phyloP scores from a whole-genome alignment of 2,797 vertebrate genomes.

The Lateolabrax maculatus region DNA sequence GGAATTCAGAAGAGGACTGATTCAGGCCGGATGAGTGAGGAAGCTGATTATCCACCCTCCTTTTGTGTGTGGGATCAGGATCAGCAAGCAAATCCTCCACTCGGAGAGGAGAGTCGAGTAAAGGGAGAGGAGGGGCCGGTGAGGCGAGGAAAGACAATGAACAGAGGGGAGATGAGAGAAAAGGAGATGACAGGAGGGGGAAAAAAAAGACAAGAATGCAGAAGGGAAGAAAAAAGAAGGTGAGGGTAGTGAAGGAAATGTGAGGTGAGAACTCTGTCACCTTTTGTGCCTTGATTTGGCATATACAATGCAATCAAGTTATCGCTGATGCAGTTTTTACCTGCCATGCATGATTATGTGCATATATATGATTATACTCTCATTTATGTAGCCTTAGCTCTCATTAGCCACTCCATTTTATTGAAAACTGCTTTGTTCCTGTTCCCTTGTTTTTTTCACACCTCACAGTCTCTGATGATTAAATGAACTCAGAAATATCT shows the following conservation, averaged over 20 bases:
- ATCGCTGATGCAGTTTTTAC: slow-evolving; percentile 18
- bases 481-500: slow-evolving; percentile 70
- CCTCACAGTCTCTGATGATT: slow-evolving; percentile 69
- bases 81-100: slow-evolving; percentile 73
- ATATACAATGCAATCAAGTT: slow-evolving; percentile 59
- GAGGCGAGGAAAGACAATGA: slow-evolving; percentile 45
- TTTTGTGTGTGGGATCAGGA: slow-evolving; percentile 76
- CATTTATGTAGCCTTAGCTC: slow-evolving; percentile 28
- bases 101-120: slow-evolving; percentile 44
- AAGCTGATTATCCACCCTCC: slow-evolving; percentile 77
- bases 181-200: slow-evolving; percentile 8
- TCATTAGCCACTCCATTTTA: slow-evolving; percentile 58
- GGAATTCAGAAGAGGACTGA: slow-evolving; percentile 66
- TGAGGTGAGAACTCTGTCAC: background rate
- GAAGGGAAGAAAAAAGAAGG: background rate
- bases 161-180: background rate
- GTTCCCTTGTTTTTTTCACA: slow-evolving; percentile 28
- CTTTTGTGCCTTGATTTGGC: slow-evolving; percentile 51
- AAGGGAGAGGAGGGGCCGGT: slow-evolving; percentile 44
- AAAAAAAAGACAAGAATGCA: background rate
- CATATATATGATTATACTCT: slow-evolving; percentile 49
- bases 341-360: slow-evolving; percentile 43
- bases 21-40: slow-evolving; percentile 71
- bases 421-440: slow-evolving; percentile 53
- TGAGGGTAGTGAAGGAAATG: background rate